Evolutionary conservation across 2,113 vertebrate species (phyloP).

Genomic region (Thamnophis sirtalis): DNA sequence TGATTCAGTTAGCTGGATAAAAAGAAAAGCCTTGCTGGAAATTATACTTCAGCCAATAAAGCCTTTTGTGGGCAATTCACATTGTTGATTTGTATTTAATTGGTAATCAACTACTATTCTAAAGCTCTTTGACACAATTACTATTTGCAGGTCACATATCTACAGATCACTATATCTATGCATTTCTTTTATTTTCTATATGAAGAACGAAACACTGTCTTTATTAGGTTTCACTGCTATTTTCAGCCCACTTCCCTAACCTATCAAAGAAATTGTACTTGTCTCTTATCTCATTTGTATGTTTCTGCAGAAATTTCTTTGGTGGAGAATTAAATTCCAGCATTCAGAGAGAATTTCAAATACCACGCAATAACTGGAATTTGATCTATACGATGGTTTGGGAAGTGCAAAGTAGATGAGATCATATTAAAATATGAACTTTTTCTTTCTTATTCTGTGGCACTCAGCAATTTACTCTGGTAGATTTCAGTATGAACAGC

Average conservation of each 20-base stretch:
- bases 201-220: background rate
- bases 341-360: background rate
- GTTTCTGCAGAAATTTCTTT: background rate
- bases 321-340: background rate
- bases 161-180: background rate
- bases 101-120: background rate
- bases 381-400: background rate
- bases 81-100: background rate
- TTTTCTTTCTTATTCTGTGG: background rate
- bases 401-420: background rate
- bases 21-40: background rate
- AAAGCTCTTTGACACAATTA: background rate
- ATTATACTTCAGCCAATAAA: background rate
- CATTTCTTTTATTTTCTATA: background rate
- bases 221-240: background rate
- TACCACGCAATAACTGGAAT: background rate
- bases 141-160: background rate
- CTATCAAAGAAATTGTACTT: background rate
- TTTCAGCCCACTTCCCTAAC: background rate
- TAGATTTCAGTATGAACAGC: background rate
- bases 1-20: background rate
- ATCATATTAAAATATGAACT: background rate
- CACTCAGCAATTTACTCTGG: background rate
- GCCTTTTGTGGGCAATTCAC: background rate
- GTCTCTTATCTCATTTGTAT: background rate